Base-by-base conservation (phyloP, 2,888 invertebrate species). In the Ephialtes manifestator region DNA sequence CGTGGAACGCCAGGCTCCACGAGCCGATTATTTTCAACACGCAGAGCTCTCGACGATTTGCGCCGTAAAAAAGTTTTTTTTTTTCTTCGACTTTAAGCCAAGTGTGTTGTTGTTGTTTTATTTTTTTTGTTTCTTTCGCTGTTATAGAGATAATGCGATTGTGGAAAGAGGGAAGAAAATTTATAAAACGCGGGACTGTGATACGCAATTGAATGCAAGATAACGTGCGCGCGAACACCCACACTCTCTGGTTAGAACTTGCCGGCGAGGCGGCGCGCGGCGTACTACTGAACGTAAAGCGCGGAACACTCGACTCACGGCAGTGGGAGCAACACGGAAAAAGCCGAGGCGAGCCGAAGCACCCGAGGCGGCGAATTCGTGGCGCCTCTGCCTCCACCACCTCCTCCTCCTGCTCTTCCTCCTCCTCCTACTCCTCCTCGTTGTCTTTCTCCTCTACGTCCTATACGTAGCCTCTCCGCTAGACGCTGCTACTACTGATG, bases 261-360 rank as follows among this genome's bases (percentile, higher is more conserved):
- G 88, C 92, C 93, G 92, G 92, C 93, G 88, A 92, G 91, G 89
- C 91, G 89, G 93, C 93, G 91, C 93, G 92, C 92, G 93, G 91
- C 89, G 89, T 91, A 93, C 93, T 93, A 91, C 86, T 65, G 81
- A 65, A 71, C 63, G 74, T 71, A 71, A 20, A 70, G 76, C 80
- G 67, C 71, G 74, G 65, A 81, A 81, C 63, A 72, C 76, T 65
- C 74, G 77, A 48, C 35, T 75, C 39, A 63, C 65, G 24, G 53
- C 28, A 28, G 70, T 75, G 58, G 68, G 63, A 48, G 77, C 48
- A 5, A 39, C 68, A 10, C 63, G 70, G 90, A 87, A 87, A 78
- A 83, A 77, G 78, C 90, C 88, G 92, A 91, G 84, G 76, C 71
- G 46, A 81, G 82, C 88, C 91, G 90, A 91, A 89, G 63, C 67